Evolutionary conservation across 2,113 vertebrate species (phyloP), one percentile per base, ranked within the genome.

Genomic region (Pelmatolapia mariae): DNA sequence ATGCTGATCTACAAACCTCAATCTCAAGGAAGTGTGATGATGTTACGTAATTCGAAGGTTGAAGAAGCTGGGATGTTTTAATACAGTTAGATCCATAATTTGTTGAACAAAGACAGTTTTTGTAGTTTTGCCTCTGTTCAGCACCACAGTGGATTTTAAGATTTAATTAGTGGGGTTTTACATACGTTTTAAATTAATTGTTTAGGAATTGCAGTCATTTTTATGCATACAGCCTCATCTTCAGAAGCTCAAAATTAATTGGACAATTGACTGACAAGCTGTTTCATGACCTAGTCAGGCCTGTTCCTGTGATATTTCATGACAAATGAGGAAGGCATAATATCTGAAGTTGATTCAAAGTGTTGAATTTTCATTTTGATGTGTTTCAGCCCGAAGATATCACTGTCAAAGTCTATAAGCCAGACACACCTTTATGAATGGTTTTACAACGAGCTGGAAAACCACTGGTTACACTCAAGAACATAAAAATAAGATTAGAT

Each of bases 11-110:
- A 80, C 15, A 38, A 36, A 52, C 8, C 18, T 50, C 84, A 80
- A 85, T 80, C 26, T 61, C 19, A 16, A 76, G 24, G 57, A 85
- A 43, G 86, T 81, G 80, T 93, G 87, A 82, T 94, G 93, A 95
- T 61, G 56, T 91, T 89, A 93, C 12, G 50, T 92, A 92, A 93
- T 45, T 38, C 40, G 26, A 56, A 29, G 57, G n/a, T 59, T 54
- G 80, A 92, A 61, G 53, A 33, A 89, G 56, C 19, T 11, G 16
- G 26, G 10, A 26, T 2, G 9, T 80, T 10, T 10, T 33, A 19
- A 82, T 57, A 31, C 33, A 81, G 47, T 56, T 76, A 7, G 22
- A 10, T 11, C 24, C 24, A 47, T 47, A 29, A 47, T 76, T 76
- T 76, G 24, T 47, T 76, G 71, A 29, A 19, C 6, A 50, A 76